Conservation (phyloP, 2,113 vertebrate species). For the Corythornis madagascariensis region DNA sequence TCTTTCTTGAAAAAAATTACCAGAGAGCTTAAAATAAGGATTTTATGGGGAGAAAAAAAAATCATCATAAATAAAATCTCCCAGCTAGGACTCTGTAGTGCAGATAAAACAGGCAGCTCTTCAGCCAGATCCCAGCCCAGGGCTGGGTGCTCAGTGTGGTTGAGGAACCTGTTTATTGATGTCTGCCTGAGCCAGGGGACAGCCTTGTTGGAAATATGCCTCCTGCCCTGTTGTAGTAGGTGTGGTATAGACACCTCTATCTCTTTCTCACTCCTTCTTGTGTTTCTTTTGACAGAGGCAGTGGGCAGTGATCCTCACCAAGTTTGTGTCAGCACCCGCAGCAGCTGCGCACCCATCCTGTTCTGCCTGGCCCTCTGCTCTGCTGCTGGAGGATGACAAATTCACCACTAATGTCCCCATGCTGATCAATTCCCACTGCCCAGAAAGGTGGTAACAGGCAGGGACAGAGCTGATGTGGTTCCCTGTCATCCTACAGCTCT, state of each 20-base stretch:
- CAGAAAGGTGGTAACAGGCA: not conserved
- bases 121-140: not conserved
- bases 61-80: not conserved
- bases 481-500: not conserved
- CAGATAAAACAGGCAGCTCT: not conserved
- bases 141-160: not conserved
- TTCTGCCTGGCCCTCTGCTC: not conserved
- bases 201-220: not conserved
- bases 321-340: not conserved
- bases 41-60: not conserved
- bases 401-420: not conserved
- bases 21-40: not conserved
- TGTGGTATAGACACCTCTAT: not conserved
- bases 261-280: not conserved
- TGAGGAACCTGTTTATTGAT: not conserved
- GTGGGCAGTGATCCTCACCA: not conserved
- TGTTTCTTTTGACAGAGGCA: slow-evolving; percentile 57
- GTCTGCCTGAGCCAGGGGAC: not conserved
- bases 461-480: not conserved
- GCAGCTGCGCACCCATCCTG: not conserved
- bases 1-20: not conserved
- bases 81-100: not conserved
- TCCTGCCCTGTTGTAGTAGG: not conserved
- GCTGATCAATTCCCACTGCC: not conserved
- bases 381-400: not conserved